Evolutionary conservation across 2,888 invertebrate genomes (phyloP), one percentile per base, ranked within the genome.

Genomic region (Lycaena phlaeas): DNA sequence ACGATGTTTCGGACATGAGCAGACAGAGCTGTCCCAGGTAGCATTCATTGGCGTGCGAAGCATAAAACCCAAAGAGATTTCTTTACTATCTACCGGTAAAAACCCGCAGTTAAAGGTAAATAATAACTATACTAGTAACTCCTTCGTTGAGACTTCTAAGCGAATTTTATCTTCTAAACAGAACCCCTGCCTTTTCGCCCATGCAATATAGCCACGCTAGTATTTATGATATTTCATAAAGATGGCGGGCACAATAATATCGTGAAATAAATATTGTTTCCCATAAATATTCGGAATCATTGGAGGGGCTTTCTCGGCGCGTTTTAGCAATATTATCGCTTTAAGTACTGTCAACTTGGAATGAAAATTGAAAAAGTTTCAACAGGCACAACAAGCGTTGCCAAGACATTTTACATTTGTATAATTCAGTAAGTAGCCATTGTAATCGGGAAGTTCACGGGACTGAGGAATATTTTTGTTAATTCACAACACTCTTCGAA

Each of bases 281-380:
- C n/a, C n/a, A n/a, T n/a, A n/a, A n/a, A n/a, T 6, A 18, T 18
- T 18, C 18, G 2, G 22, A 34, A 18, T 34, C 4, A 34, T 34
- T 14, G 34, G 12, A 34, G 18, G 12, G 34, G 34, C 12, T 7
- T n/a, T 34, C 7, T 34, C 12, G 4, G 12, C 2, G 11, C 22
- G 12, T 34, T 34, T 12, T 22, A 36, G 46, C 47, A 52, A 54
- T 55, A 51, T 54, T 55, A 54, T 48, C 45, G 40, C 44, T 55
- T n/a, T 64, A 63, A 68, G 59, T 62, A 59, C 57, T 52, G 55
- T 54, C 56, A 59, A 59, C 57, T 57, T 46, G 51, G 56, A 68
- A 75, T 69, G 62, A 61, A 75, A 74, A 76, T 77, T 72, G 73
- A 75, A 76, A 77, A 77, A 75, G 71, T 78, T 76, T 70, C 54